Base-by-base conservation (phyloP, 2,113 vertebrate species). In the Ammodytes dubius region DNA sequence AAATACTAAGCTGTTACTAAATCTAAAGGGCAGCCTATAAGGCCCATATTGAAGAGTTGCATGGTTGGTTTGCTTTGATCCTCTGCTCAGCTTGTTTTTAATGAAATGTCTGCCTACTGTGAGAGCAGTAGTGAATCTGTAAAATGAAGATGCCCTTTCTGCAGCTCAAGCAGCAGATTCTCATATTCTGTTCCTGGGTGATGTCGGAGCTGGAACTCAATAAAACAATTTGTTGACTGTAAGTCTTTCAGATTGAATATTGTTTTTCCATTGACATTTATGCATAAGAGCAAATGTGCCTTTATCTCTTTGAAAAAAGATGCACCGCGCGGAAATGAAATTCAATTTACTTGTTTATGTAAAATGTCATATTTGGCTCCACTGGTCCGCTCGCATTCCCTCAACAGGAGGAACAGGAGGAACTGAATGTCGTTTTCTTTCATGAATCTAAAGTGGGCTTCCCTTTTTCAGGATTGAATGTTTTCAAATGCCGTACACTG, bases 281-380 rank as follows among this genome's bases (percentile, higher is more conserved):
- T n/a, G 47, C 70, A 77, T 61, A 83, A 79, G 70, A 65, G 17
- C 56, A 87, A 87, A 80, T 72, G 73, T 77, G 60, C 35, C 73
- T 82, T 76, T 74, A 66, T 86, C 74, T 73, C 27, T 66, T 60
- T n/a, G 69, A 70, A 80, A 83, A 82, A 70, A 84, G 74, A 79
- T 56, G 79, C 68, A 60, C 40, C 8, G 27, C 4, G 58, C 37
- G 27, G 27, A 27, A 27, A 67, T 74, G 76, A 77, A 87, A 87
- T 88, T 90, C 77, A 82, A 89, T 92, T 88, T 87, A 88, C 89
- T 91, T 90, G 76, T 91, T 91, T 90, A 79, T 85, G 84, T 72
- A 70, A 87, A 92, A 89, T 89, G 86, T 83, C 87, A 81, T 69
- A 76, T 67, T 70, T 79, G 6, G 15, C 77, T 68, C 59, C 50